phyloP scores from a whole-genome alignment of 2,797 vertebrate genomes.

The Brotula barbata region DNA sequence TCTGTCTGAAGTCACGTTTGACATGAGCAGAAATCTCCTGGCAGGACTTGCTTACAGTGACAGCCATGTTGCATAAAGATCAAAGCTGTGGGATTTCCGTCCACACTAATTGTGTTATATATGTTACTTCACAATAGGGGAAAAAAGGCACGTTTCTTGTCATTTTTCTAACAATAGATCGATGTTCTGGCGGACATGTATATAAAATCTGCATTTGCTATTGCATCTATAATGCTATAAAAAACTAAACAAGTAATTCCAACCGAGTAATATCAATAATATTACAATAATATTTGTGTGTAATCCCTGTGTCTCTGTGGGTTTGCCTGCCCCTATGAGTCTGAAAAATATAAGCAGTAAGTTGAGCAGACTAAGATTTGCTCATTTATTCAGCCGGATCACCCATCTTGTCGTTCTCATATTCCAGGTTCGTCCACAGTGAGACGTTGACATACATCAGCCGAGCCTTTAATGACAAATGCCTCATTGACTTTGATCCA shows the following conservation, averaged over 20 bases:
- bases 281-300: no score
- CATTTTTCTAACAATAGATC: no score
- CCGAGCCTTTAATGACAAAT: slow-evolving; percentile 8
- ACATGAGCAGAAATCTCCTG: slow-evolving; percentile 58
- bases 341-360: background rate
- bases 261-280: no score
- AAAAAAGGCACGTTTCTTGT: background rate
- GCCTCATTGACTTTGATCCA: slow-evolving; percentile 22
- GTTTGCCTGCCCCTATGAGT: no score
- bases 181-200: no score
- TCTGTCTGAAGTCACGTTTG: slow-evolving; percentile 56
- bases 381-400: background rate
- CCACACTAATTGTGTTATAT: slow-evolving; percentile 40
- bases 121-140: slow-evolving; percentile 33
- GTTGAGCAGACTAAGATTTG: background rate
- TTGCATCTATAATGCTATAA: background rate
- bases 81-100: slow-evolving; percentile 54
- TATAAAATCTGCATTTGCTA: background rate
- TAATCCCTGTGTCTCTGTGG: no score
- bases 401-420: background rate
- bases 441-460: background rate
- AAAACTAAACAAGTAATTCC: no score
- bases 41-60: slow-evolving; percentile 61
- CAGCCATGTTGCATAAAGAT: slow-evolving; percentile 56
- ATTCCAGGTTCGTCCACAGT: slow-evolving; percentile 2